Base-by-base conservation (phyloP, 2,888 invertebrate genomes). In the Deilephila porcellus region DNA sequence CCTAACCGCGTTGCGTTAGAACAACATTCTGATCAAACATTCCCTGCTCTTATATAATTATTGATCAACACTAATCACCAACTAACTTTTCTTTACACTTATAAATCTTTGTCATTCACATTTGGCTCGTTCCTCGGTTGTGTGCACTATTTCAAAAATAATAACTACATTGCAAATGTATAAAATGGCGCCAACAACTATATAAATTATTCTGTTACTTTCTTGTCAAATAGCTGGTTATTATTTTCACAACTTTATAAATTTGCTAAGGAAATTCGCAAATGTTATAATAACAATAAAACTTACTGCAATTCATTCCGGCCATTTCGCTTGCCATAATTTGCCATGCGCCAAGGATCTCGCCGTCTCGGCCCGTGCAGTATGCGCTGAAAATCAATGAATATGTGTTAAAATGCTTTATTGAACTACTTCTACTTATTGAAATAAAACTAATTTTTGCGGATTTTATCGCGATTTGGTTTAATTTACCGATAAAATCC, bases 291-390 rank as follows among this genome's bases (percentile, higher is more conserved):
- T 56, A n/a, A 56, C 4, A 62, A 37, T 60, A 45, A 71, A 83
- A 95, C 96, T 96, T 93, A 96, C 96, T 95, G 91, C 96, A 97
- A 86, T 95, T 94, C 85, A 95, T 91, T 75, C 86, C 88, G 3
- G 76, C 77, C 84, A 91, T 88, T 77, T 85, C 85, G 78, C 84
- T 88, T 75, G 88, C 86, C 45, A 89, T 86, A 0, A 88, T 85
- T 81, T 95, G 95, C 91, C 95, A 96, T 62, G 95, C 89, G 34
- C 95, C 95, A 52, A 97, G 91, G 82, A 93, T 94, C 56, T 87
- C 86, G 32, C 95, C 96, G 82, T 96, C 96, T 79, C 95, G 95
- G 90, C 95, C 96, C 25, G 95, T 95, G 81, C 97, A 97, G 78
- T 93, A 95, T 52, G 95, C 95, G 70, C 96, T 97, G 85, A 77